These are phyloP conservation scores for Hexactinellida sp. DNA, from an alignment of 37 sponge, comb jelly and placozoan genomes.

Conservation along the genomic window DNA sequence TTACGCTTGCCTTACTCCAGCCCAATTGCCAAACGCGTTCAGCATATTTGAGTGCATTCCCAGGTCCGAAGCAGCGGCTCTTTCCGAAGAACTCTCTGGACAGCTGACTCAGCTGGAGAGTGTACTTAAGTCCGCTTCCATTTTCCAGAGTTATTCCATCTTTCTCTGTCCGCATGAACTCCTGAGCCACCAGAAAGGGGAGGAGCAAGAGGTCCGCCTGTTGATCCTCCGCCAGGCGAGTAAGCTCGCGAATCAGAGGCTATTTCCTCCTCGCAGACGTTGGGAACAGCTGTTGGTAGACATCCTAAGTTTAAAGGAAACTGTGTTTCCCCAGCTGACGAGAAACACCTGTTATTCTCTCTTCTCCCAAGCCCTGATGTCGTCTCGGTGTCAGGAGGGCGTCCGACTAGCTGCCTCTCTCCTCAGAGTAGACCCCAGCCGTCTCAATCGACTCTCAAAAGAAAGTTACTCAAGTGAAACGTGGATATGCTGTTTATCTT, in stretches of 20 bases:
- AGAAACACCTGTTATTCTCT: neutral
- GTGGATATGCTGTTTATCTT: neutral
- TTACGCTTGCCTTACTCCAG: neutral
- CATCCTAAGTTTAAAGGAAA: constrained; percentile 2
- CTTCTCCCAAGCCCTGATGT: neutral
- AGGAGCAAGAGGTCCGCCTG: neutral
- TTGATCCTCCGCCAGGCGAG: neutral
- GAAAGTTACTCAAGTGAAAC: neutral
- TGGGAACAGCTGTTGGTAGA: neutral
- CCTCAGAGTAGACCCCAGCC: neutral
- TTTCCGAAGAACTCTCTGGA: neutral
- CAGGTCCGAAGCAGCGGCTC: neutral
- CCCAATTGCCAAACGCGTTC: neutral
- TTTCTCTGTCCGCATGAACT: neutral
- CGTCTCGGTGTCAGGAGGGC: neutral
- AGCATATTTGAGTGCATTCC: constrained; percentile 4
- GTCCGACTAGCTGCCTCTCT: neutral
- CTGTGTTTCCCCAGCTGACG: neutral
- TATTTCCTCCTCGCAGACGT: neutral
- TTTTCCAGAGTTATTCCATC: neutral
- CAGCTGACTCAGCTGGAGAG: neutral
- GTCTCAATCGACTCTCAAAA: neutral
- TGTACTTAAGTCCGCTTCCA: neutral
- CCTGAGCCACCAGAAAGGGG: neutral
- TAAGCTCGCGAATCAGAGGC: constrained; percentile 4